Evolutionary conservation across 2,888 invertebrate species (phyloP), one percentile per base, ranked within the genome.

Genomic region (Bhutanitis thaidina): DNA sequence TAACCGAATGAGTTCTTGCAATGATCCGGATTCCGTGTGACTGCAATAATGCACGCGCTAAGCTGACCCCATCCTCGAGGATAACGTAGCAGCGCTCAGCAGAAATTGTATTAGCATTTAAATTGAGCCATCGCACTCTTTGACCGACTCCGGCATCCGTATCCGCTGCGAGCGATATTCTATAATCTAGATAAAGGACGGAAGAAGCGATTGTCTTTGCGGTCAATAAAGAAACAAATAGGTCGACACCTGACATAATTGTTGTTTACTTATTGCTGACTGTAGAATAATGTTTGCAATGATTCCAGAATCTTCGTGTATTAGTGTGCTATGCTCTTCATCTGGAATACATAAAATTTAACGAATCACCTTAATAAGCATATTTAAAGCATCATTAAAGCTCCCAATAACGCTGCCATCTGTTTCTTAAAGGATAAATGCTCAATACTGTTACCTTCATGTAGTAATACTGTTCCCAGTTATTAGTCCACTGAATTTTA

Each of bases 51-150:
- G 72, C 65, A 64, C 63, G 63, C 61, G 55, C 60, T 67, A 66
- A 71, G 74, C 71, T 68, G 60, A 60, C 36, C 36, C 63, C 69
- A 72, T 77, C 67, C 66, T 66, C 62, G 59, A 71, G 69, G 65
- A 79, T 74, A 72, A 67, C 64, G 59, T 63, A 65, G 64, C 61
- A 66, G 65, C 60, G 65, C 63, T 63, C 62, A 54, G 62, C 65
- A 70, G 66, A 71, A 67, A 61, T 52, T 52, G 54, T 58, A 82
- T 84, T 83, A 73, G 71, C 83, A 84, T 84, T 75, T 79, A 81
- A 76, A 80, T 80, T 72, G 74, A 61, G 61, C 56, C 53, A 57
- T 58, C 61, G 58, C 53, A 47, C 50, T 27, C 46, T 52, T 52
- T 49, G 57, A 64, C 53, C 58, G 54, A 55, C 52, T 60, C 52